Evolutionary conservation across 2,797 vertebrate species (phyloP).

Genomic region (Lagocephalus sceleratus): DNA sequence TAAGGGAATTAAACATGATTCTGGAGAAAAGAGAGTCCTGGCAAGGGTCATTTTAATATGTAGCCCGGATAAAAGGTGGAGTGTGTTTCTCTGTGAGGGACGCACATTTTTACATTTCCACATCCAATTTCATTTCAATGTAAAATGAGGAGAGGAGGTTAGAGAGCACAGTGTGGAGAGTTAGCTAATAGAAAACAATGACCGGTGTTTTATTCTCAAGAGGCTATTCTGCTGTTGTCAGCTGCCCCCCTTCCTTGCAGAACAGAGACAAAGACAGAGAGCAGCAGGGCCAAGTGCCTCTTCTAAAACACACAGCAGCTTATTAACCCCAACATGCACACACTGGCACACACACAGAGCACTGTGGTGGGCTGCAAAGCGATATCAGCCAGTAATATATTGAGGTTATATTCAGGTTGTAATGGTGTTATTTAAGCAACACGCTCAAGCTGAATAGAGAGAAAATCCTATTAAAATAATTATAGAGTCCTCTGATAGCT

Average conservation of each 20-base stretch:
- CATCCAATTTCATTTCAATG: constrained; percentile 74
- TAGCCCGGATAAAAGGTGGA: constrained; percentile 71
- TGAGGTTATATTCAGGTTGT: constrained; percentile 72
- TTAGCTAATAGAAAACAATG: constrained; percentile 79
- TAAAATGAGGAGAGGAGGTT: constrained; percentile 62
- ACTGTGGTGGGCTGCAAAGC: constrained; percentile 29
- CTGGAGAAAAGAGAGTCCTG: constrained; percentile 60
- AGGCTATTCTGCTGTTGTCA: constrained; percentile 70
- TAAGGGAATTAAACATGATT: constrained; percentile 76
- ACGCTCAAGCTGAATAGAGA: constrained; percentile 67
- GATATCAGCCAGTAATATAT: constrained; percentile 68
- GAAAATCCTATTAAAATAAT: constrained; percentile 76
- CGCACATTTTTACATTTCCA: constrained; percentile 62
- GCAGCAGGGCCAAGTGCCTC: constrained; percentile 66
- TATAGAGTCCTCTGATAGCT: constrained; percentile 57
- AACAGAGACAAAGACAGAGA: constrained; percentile 66
- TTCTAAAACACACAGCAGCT: constrained; percentile 66
- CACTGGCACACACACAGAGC: constrained; percentile 45
- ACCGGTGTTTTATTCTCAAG: constrained; percentile 64
- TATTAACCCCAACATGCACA: constrained; percentile 71
- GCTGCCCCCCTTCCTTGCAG: constrained; percentile 39
- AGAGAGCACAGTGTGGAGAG: constrained; percentile 43
- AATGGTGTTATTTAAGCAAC: constrained; percentile 77
- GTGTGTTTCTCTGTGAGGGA: constrained; percentile 52
- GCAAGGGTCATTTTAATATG: constrained; percentile 68